Evolutionary conservation across 2,888 invertebrate species (phyloP), one percentile per base, ranked within the genome.

Genomic region (Ectemnius lituratus): DNA sequence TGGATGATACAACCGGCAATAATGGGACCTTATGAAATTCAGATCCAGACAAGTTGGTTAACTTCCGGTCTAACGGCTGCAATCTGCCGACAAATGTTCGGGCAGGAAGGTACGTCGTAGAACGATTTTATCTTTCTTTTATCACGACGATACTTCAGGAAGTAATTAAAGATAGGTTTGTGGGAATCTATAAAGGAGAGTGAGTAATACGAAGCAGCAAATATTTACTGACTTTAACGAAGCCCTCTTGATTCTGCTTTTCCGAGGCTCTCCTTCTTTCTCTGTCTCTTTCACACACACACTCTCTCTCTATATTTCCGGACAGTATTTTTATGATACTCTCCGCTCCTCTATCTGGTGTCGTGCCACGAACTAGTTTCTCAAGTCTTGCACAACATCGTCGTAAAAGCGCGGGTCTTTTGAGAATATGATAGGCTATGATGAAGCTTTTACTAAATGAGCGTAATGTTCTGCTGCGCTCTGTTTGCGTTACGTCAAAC

Each of bases 381-480:
- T 52, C 52, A 4, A 52, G 52, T 52, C 8, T 52, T 52, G 16
- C 52, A 14, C 52, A 52, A 52, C 16, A 37, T 8, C 37, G 8
- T 37, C 37, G 37, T 37, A 11, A 37, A 37, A 11, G 37, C 8
- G 37, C 37, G 37, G 8, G 37, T 37, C 37, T 37, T 37, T 37
- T 37, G 37, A 37, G 37, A 37, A 37, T 37, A 37, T 37, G 37
- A 37, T 37, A 11, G 37, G 37, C 37, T 37, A 37, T 37, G 37
- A 37, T 37, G 37, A 11, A 37, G 37, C 37, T 37, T 37, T 37
- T 37, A 37, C 37, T 37, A 37, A 37, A 37, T 37, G 16, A 72
- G 73, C 73, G 73, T 18, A 73, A 23, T 52, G 73, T 66, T 66
- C 72, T 73, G 62, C 65, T 73, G 28, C 13, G 45, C 8, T 49